Base-by-base conservation (phyloP, 2,113 vertebrate species). In the Clupea harengus region DNA sequence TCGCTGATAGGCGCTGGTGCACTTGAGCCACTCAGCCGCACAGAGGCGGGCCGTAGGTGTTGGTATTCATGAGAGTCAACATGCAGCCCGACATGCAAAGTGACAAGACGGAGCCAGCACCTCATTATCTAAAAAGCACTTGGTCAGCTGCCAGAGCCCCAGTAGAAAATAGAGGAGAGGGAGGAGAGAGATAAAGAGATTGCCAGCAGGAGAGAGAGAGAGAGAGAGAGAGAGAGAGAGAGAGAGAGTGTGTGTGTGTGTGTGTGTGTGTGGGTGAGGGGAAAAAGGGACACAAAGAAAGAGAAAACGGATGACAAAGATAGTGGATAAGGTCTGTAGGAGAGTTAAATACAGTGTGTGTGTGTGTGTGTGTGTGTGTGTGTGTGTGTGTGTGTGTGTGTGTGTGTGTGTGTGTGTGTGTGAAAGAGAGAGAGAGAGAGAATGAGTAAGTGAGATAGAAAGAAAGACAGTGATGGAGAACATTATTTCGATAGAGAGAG, bases 141-240 rank as follows among this genome's bases (percentile, higher is more conserved):
- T 84, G 83, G 83, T 39, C 83, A 45, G 25, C 18, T 84, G 49
- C 83, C 83, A 84, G 45, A 32, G 72, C 10, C 25, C 64, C 4
- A 20, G 18, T 60, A 20, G 54, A 22, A 60, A 22, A 60, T 39
- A 32, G 25, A 44, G 83, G 10, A 28, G 18, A 84, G 45, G 25
- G 60, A 72, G 72, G 64, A 18, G n/a, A 64, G 44, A 60, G 83
- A 83, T 44, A 39, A 10, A 64, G 60, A 25, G 60, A 67, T n/a
- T n/a, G n/a, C n/a, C n/a, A n/a, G n/a, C n/a, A 22, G 6, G n/a
- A 25, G 13, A 75, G 60, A 22, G 25, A 72, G 64, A 20, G 45
- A 52, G n/a, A 67, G 44, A n/a, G 54, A 60, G 88, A 84, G 25
- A 83, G 82, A 88, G 83, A 82, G 86, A 84, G 87, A 86, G n/a